These are phyloP conservation scores for Coregonus suidteri DNA, from an alignment of 2,797 vertebrate genomes.

Conservation along the genomic window DNA sequence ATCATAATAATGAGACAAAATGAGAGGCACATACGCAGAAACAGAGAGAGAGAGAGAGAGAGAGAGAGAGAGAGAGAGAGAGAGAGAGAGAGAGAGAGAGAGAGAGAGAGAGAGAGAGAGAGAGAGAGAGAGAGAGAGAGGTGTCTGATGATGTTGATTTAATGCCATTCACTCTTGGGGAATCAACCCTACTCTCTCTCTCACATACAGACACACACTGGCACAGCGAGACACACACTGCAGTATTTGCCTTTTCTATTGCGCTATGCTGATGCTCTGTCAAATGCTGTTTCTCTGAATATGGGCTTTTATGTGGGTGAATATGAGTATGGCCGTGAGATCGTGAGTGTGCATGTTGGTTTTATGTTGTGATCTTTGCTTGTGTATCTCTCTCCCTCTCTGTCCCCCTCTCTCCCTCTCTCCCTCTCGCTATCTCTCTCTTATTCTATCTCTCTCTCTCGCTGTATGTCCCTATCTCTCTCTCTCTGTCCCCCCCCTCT, in stretches of 20 bases:
- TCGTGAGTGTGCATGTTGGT: neutral
- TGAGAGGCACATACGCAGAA: neutral
- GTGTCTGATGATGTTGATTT: conserved; percentile 51
- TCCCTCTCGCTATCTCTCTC: conserved; percentile 25
- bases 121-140: conserved; percentile 14
- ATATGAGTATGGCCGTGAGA: conserved; percentile 22
- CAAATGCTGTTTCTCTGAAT: neutral
- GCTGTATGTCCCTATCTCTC: no score
- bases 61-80: neutral
- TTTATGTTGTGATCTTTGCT: neutral
- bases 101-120: neutral
- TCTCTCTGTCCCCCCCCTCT: no score
- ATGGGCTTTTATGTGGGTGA: conserved; percentile 15
- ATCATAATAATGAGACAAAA: conserved; percentile 66
- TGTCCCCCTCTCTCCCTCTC: conserved; percentile 21
- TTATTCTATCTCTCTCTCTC: conserved; percentile 25
- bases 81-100: conserved; percentile 14
- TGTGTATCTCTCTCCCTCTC: no score
- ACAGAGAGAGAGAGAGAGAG: neutral
- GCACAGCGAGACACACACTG: conserved; percentile 12
- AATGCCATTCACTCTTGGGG: conserved; percentile 43
- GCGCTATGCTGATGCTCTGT: conserved; percentile 12
- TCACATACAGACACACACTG: neutral
- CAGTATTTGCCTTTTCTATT: conserved; percentile 5
- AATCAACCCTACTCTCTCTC: conserved; percentile 25